Base-by-base conservation (phyloP, 2,888 invertebrate species). In the Pachycephus smyrnensis region DNA sequence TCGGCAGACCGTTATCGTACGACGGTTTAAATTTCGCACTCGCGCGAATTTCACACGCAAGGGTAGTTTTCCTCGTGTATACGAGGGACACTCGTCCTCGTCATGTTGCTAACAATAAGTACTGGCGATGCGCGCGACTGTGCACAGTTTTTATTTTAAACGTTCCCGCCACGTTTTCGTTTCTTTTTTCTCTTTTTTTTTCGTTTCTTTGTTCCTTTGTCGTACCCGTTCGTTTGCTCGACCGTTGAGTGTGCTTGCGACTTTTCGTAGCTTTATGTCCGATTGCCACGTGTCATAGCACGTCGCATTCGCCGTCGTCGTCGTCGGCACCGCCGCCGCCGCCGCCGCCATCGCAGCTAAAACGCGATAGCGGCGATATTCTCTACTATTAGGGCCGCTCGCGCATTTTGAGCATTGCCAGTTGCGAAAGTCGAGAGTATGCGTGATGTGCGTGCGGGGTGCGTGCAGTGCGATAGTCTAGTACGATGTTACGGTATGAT, bases 401-500 rank as follows among this genome's bases (percentile, higher is more conserved):
- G 55, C 55, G 55, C 23, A 55, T 23, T 55, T 55, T 9, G 23
- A 23, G 55, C 55, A 55, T 55, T 55, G 55, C 80, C 75, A 55
- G 71, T 75, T 73, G 78, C 77, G 76, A 71, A 23, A 71, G 31
- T 32, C 69, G 77, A 23, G 80, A 12, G 73, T 74, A 77, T 73
- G 76, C 75, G 78, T 75, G 77, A 36, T 73, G 55, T 37, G 77
- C 75, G 77, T 77, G 55, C 77, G 73, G 76, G 73, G 80, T 81
- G 81, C 79, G 81, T 69, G 75, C 78, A 76, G 75, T 80, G 79
- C 76, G 80, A 79, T 79, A 79, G 80, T 83, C 84, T 87, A 85
- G 84, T 86, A 89, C 86, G 87, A 87, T 37, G 68, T 78, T 76
- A 76, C 73, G 78, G 78, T 78, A 78, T 86, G 82, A 88, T 82